Evolutionary conservation across 1,140 invertebrate species (phyloP), one percentile per base, ranked within the genome.

Genomic region (Lepidurus couesii): DNA sequence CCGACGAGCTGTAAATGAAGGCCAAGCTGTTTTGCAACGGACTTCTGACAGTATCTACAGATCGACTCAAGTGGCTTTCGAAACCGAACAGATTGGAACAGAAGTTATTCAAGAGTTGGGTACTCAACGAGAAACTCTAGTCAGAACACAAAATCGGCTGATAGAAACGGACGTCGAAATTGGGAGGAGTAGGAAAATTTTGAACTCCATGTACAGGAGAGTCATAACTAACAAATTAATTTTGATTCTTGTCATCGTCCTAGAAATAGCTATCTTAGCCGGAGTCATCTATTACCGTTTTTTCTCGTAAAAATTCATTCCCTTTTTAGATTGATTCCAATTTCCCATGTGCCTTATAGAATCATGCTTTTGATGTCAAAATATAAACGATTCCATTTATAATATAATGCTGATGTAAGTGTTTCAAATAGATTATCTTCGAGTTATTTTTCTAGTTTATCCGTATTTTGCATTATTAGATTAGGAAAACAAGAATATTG

Each of bases 81-180:
- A 95, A 84, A 93, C 92, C 0, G 93, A 95, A 84, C 87, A 90
- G 82, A 88, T 94, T 81, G 93, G 92, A 0, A 90, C 89, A 5
- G 91, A 92, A 83, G 92, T 93, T 8, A 86, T 93, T n/a, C 86
- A 87, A 76, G 90, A 92, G 82, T 83, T 92, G 34, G 88, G 88
- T 1, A 84, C 83, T 78, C 91, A 92, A 83, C 85, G 91, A 80
- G 91, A 92, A 81, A 84, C 88, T 13, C 84, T 92, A 11, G 82
- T 89, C 4, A 82, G 90, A 80, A 90, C 90, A 13, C 88, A 88
- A 83, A 86, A 86, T 75, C 83, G 88, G 83, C 83, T 92, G 2
- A 83, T 85, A 6, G 88, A 91, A 75, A 91, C 90, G 13, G 89
- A 92, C 83, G 84, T 86, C 44, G 89, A 90, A 82, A 83, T 92